Evolutionary conservation across 2,113 vertebrate genomes (phyloP).

Genomic region (Hyaena hyaena): DNA sequence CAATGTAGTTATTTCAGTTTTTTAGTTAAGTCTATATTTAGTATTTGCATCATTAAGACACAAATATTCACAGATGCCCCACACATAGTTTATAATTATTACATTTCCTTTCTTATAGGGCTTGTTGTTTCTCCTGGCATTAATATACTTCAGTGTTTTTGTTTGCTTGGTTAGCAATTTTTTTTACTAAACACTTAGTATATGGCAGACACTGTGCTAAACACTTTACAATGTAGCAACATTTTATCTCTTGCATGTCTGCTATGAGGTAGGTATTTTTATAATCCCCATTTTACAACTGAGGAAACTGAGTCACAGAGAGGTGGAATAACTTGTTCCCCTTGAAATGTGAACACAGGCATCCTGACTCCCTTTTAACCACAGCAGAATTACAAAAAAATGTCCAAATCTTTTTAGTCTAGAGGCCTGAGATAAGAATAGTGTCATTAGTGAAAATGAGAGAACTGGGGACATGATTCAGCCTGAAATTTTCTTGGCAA

Average conservation of each 20-base stretch:
- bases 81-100: neutral
- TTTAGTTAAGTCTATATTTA: neutral
- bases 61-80: neutral
- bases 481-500: neutral
- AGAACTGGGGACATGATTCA: neutral
- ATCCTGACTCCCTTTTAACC: neutral
- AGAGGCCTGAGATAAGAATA: neutral
- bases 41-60: neutral
- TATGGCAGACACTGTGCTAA: neutral
- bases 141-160: neutral
- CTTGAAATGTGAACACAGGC: neutral
- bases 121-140: neutral
- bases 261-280: neutral
- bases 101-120: neutral
- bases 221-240: neutral
- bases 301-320: neutral
- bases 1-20: neutral
- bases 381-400: neutral
- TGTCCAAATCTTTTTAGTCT: neutral
- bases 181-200: neutral
- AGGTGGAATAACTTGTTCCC: neutral
- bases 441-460: conserved; percentile 9
- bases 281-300: neutral
- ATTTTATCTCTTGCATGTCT: neutral
- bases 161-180: neutral